Conservation (phyloP, 2,888 invertebrate species). For the Drosophila multiciliata region DNA sequence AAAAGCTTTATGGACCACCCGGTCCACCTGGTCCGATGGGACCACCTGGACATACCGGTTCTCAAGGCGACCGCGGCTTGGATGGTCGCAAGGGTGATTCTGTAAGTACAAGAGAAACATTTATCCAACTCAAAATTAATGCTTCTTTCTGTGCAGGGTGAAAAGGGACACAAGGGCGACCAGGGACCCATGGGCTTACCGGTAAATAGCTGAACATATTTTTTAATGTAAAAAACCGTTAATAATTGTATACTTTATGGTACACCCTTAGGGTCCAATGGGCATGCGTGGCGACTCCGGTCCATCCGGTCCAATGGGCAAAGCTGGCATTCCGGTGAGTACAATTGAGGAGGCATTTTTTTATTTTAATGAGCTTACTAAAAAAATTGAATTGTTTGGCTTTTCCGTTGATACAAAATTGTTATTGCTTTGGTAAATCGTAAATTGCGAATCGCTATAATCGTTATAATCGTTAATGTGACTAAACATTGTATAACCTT, state of each 20-base stretch:
- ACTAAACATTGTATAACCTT: slow-evolving; percentile 68
- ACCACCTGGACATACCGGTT: slow-evolving; percentile 88
- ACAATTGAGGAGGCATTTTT: background rate
- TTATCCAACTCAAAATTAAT: too few species aligned
- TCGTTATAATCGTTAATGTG: slow-evolving; percentile 47
- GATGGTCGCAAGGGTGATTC: slow-evolving; percentile 92
- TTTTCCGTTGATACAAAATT: slow-evolving; percentile 57
- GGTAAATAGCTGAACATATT: slow-evolving; percentile 87
- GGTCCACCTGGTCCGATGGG: slow-evolving; percentile 88
- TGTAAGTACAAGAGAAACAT: slow-evolving; percentile 86
- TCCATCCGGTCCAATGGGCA: slow-evolving; percentile 84
- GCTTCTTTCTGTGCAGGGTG: slow-evolving; percentile 72
- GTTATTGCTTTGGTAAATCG: slow-evolving; percentile 43
- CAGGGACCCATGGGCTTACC: slow-evolving; percentile 97
- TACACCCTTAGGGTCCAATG: slow-evolving; percentile 83
- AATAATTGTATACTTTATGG: background rate
- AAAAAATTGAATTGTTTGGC: slow-evolving; percentile 46
- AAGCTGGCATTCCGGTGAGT: slow-evolving; percentile 85
- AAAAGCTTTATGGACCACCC: slow-evolving; percentile 87
- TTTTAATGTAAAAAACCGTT: too few species aligned
- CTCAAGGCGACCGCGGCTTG: slow-evolving; percentile 88
- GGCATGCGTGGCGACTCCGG: slow-evolving; percentile 85
- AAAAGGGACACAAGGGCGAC: slow-evolving; percentile 84
- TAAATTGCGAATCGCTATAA: slow-evolving; percentile 3
- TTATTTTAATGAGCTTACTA: slow-evolving; percentile 21